Conservation (phyloP, 2,113 vertebrate species). For the Alouatta palliata region DNA sequence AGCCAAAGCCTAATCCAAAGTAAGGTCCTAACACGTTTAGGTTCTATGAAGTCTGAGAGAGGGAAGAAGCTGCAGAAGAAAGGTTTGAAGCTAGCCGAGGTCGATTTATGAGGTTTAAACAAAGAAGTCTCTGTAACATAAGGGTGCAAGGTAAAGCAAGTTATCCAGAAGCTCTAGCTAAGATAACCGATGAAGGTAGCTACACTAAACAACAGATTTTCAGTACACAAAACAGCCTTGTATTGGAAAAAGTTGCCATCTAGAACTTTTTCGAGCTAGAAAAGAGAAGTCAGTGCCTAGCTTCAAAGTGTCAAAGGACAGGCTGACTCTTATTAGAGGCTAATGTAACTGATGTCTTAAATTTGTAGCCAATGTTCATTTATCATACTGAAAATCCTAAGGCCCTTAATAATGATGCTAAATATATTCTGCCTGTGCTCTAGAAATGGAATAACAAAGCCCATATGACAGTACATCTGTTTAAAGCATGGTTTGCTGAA, state of each 20-base stretch:
- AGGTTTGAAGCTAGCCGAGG: not conserved
- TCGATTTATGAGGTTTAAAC: not conserved
- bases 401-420: not conserved
- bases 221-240: not conserved
- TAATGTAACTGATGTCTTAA: not conserved
- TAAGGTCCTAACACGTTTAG: not conserved
- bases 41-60: not conserved
- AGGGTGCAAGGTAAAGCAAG: not conserved
- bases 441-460: not conserved
- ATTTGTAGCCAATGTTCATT: not conserved
- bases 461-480: not conserved
- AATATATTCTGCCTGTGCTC: not conserved
- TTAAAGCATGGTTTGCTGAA: not conserved
- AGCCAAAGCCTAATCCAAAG: not conserved
- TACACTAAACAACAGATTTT: not conserved
- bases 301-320: not conserved
- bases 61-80: not conserved
- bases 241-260: not conserved
- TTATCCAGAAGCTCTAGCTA: not conserved
- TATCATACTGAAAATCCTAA: not conserved
- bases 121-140: not conserved
- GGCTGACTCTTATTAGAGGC: not conserved
- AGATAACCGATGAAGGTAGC: not conserved
- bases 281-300: not conserved
- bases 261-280: not conserved